phyloP scores from a whole-genome alignment of 92 coral and sea anemone species.

The Paragorgia papillata region DNA sequence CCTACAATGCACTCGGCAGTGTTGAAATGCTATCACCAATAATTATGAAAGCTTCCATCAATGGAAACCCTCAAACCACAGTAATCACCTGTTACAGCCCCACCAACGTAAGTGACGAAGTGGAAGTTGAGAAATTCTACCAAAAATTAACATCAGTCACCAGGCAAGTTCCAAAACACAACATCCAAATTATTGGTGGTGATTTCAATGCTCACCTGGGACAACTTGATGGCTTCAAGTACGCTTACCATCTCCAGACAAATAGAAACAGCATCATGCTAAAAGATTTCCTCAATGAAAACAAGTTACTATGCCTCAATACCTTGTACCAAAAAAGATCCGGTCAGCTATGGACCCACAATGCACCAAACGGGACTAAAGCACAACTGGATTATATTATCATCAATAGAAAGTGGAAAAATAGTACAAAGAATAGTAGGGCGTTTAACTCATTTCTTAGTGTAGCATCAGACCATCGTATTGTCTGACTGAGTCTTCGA shows the following conservation, averaged over 20 bases:
- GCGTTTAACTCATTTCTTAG: constrained; percentile 52
- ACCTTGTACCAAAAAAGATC: constrained; percentile 49
- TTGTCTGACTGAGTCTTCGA: constrained; percentile 39
- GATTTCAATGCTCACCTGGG: constrained; percentile 49
- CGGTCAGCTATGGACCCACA: constrained; percentile 50
- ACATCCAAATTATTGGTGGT: constrained; percentile 35
- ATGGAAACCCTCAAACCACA: constrained; percentile 55
- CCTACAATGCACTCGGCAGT: too few species aligned
- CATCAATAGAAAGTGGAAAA: constrained; percentile 53
- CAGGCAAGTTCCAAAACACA: constrained; percentile 36
- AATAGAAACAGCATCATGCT: constrained; percentile 44
- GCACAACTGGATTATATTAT: constrained; percentile 54
- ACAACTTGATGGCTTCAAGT: constrained; percentile 27
- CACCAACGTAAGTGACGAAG: constrained; percentile 30
- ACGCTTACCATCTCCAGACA: constrained; percentile 43
- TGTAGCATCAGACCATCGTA: constrained; percentile 57
- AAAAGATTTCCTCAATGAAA: constrained; percentile 35
- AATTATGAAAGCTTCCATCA: constrained; percentile 38
- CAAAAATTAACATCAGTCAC: constrained; percentile 22
- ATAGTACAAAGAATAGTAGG: constrained; percentile 46
- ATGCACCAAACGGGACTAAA: constrained; percentile 22
- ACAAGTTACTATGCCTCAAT: constrained; percentile 38
- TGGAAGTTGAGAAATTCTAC: constrained; percentile 42
- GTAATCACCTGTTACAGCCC: constrained; percentile 55
- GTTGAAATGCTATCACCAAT: too few species aligned